Conservation (phyloP, 2,797 vertebrate species). For the Micrastur ruficollis region DNA sequence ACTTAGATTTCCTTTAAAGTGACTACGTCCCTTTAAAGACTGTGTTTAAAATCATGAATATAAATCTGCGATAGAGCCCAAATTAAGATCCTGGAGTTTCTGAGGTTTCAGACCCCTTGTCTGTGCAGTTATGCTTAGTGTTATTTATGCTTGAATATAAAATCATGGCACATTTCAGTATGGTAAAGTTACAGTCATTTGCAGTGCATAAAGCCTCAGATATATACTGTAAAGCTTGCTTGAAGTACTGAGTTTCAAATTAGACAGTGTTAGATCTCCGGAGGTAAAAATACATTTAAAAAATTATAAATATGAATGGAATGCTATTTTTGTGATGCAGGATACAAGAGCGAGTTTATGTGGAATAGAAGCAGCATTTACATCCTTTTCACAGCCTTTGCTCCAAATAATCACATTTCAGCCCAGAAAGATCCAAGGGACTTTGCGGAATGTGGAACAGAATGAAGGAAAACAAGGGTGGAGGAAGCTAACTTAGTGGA, state of each 20-base stretch:
- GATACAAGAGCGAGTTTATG: background rate
- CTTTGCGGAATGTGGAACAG: background rate
- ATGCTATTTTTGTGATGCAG: background rate
- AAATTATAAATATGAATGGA: background rate
- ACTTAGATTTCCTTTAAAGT: background rate
- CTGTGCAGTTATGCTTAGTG: background rate
- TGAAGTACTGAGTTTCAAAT: background rate
- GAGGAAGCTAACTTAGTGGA: background rate
- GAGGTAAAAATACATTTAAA: background rate
- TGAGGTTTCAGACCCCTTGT: background rate
- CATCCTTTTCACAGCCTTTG: background rate
- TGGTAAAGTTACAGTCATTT: background rate
- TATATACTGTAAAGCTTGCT: background rate
- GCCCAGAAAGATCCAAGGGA: background rate
- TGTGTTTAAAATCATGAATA: background rate
- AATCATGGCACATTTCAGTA: background rate
- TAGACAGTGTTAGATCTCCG: background rate
- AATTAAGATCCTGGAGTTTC: background rate
- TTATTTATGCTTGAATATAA: background rate
- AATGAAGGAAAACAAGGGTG: background rate
- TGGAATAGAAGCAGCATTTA: background rate
- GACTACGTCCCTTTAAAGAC: background rate
- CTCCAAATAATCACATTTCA: conserved; percentile 5
- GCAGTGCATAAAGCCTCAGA: background rate
- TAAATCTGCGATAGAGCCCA: background rate